Percentiles rank a stretch among this genome's conserved stretches.
Evolutionary conservation across 2,113 vertebrate genomes (phyloP).

Genomic region (Pseudopipra pipra): DNA sequence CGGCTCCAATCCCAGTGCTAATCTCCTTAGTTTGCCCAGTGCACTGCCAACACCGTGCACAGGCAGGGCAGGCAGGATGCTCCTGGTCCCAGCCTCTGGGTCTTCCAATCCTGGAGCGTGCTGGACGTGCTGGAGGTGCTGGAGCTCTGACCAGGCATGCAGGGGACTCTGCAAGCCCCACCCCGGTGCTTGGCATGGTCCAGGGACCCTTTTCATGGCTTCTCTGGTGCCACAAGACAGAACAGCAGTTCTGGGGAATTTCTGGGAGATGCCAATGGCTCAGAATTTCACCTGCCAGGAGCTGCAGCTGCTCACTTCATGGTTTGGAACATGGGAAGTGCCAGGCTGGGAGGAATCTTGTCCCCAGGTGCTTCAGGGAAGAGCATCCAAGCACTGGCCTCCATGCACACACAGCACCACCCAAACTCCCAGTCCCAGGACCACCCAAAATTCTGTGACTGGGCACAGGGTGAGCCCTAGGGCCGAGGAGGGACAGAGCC

Average conservation of each 20-base stretch:
- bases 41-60: not conserved
- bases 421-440: fast-evolving
- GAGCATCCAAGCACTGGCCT: not conserved
- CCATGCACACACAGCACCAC: not conserved
- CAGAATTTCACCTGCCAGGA: not conserved
- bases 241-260: not conserved
- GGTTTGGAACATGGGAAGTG: not conserved
- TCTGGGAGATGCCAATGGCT: not conserved
- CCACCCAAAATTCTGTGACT: fast-evolving
- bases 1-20: not conserved
- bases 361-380: not conserved
- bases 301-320: not conserved
- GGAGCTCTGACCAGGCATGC: not conserved
- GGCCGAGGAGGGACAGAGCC: fast-evolving
- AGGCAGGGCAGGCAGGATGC: not conserved
- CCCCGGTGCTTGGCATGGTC: not conserved
- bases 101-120: not conserved
- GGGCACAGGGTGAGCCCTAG: not conserved
- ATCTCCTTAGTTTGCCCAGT: not conserved
- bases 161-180: not conserved
- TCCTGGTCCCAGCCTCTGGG: fast-evolving
- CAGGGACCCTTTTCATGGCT: not conserved
- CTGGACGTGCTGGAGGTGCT: not conserved
- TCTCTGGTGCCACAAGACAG: not conserved
- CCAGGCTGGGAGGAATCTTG: not conserved